These are phyloP conservation scores for Temnothorax ravouxi DNA, from an alignment of 2,888 invertebrate genomes.

Conservation along the genomic window DNA sequence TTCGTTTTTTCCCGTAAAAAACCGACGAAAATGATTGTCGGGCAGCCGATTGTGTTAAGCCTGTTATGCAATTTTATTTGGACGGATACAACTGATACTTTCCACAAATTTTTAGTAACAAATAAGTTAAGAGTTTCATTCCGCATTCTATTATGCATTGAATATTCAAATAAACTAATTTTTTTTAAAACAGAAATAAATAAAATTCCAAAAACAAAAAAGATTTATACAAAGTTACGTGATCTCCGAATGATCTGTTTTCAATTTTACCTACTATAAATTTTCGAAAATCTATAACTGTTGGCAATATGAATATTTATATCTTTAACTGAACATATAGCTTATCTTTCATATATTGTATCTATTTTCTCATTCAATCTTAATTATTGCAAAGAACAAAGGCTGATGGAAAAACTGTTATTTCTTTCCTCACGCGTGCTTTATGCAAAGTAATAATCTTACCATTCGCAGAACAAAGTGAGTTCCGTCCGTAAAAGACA, in stretches of 20 bases:
- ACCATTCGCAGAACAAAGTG: conserved; percentile 87
- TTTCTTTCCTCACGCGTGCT: neutral
- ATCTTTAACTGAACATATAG: neutral
- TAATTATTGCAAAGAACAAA: conserved; percentile 2
- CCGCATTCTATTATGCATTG: neutral
- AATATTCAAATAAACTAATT: neutral
- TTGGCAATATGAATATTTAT: neutral
- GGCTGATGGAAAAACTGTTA: neutral
- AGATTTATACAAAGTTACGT: neutral
- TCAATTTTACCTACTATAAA: neutral
- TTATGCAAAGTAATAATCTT: conserved; percentile 67
- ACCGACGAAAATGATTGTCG: neutral
- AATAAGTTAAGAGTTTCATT: neutral
- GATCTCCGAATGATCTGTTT: neutral
- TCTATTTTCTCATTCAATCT: neutral
- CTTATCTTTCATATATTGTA: neutral
- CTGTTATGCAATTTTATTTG: neutral
- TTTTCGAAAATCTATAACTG: neutral
- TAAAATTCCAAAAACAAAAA: neutral
- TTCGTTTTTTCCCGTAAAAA: neutral
- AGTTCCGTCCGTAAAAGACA: conserved; percentile 86
- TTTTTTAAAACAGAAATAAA: neutral
- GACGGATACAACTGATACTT: neutral
- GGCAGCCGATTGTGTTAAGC: neutral
- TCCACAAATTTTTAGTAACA: neutral